Percentiles rank a stretch among this genome's conserved stretches.
phyloP scores from a whole-genome alignment of 2,113 vertebrate genomes.

The Arvicanthis niloticus region DNA sequence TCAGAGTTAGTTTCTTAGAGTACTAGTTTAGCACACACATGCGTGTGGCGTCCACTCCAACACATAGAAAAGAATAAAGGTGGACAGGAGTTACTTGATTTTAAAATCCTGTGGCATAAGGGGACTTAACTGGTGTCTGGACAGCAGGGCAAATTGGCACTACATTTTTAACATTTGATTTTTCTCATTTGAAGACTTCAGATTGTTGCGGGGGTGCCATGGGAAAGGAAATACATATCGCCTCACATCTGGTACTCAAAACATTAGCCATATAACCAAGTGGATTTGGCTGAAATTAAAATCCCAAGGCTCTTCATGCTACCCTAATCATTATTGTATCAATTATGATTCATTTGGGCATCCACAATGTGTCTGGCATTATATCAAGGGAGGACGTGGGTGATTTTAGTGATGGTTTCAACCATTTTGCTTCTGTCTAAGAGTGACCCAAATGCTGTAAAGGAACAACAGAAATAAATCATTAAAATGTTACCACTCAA shows the following conservation, averaged over 20 bases:
- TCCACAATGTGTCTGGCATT: slow-evolving; percentile 51
- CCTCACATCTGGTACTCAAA: slow-evolving; percentile 74
- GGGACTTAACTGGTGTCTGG: slow-evolving; percentile 38
- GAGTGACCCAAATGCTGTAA: slow-evolving; percentile 36
- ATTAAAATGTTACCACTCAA: slow-evolving; percentile 60
- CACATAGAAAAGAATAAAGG: background rate
- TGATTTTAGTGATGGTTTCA: slow-evolving; percentile 27
- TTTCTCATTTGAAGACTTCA: slow-evolving; percentile 74
- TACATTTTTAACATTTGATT: slow-evolving; percentile 66
- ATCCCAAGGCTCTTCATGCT: slow-evolving; percentile 25
- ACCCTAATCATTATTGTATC: slow-evolving; percentile 61
- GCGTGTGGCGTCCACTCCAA: background rate
- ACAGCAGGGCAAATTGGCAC: slow-evolving; percentile 52
- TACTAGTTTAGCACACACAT: background rate
- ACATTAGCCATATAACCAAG: slow-evolving; percentile 59
- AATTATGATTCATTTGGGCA: slow-evolving; percentile 60
- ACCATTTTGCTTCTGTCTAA: slow-evolving; percentile 61
- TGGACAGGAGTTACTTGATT: background rate
- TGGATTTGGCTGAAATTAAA: slow-evolving; percentile 59
- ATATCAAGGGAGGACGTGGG: slow-evolving; percentile 49
- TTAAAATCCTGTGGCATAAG: slow-evolving; percentile 7
- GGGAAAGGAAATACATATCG: slow-evolving; percentile 72
- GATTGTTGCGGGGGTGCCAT: slow-evolving; percentile 62
- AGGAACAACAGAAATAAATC: slow-evolving; percentile 58
- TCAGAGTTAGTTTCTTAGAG: background rate